Evolutionary conservation across 2,888 invertebrate genomes (phyloP).

Genomic region (Phymatocera aterrima): DNA sequence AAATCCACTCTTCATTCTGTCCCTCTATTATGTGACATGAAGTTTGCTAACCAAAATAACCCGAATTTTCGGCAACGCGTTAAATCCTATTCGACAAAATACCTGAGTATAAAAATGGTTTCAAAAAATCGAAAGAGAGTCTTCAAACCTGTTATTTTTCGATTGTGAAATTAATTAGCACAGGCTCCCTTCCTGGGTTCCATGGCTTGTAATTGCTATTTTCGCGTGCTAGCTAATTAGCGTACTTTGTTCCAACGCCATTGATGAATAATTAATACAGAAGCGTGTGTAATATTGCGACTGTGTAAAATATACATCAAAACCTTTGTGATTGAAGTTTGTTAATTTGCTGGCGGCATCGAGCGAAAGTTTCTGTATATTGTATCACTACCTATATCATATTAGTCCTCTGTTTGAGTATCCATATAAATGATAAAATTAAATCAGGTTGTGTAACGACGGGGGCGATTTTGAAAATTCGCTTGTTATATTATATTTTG

Average conservation of each 20-base stretch:
- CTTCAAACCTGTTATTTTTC: no score
- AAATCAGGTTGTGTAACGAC: background rate
- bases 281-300: background rate
- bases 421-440: conserved; percentile 11
- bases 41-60: no score
- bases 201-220: background rate
- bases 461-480: background rate
- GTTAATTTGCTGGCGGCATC: background rate
- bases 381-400: background rate
- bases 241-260: background rate
- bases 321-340: background rate
- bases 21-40: background rate
- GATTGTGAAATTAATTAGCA: background rate
- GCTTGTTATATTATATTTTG: background rate
- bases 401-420: background rate
- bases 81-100: no score
- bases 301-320: background rate
- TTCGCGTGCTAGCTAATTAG: background rate
- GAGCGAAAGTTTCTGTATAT: background rate
- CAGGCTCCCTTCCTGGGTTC: background rate
- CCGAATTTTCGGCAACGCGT: no score
- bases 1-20: background rate
- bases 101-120: no score
- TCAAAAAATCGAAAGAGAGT: no score
- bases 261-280: background rate